Conservation (phyloP, 2,113 vertebrate genomes). For the Zosterops pallidus region DNA sequence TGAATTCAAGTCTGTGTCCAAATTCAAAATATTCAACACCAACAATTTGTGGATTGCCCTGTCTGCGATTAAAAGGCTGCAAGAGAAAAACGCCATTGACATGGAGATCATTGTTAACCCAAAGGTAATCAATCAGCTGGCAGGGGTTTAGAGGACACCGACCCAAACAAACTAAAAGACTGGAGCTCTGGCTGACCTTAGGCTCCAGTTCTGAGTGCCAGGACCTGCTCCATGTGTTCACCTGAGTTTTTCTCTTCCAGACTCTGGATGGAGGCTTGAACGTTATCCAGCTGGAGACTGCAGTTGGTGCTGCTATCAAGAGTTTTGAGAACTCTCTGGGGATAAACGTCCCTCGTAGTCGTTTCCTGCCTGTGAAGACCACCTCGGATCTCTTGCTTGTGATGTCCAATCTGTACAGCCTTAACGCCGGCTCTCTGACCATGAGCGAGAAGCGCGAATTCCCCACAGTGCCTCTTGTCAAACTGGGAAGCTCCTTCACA, state of each 20-base stretch:
- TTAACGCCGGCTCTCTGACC: conserved; percentile 92
- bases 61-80: conserved; percentile 92
- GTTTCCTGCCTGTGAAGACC: conserved; percentile 97
- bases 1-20: conserved; percentile 97
- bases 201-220: fast-evolving
- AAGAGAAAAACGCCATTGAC: conserved; percentile 91
- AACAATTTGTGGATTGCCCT: conserved; percentile 98
- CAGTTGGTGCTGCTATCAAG: conserved; percentile 96
- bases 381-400: conserved; percentile 96
- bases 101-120: conserved; percentile 98
- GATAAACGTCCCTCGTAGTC: conserved; percentile 96
- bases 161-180: neutral
- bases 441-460: conserved; percentile 98
- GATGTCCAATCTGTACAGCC: conserved; percentile 99
- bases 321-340: conserved; percentile 97
- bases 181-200: neutral
- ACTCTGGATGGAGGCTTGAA: conserved; percentile 95
- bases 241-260: conserved; percentile 56
- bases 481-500: conserved; percentile 97
- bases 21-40: conserved; percentile 99
- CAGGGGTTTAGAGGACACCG: neutral
- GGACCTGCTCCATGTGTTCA: neutral
- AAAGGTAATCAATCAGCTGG: conserved; percentile 78
- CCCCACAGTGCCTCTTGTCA: conserved; percentile 93
- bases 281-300: conserved; percentile 97